Conservation (phyloP, 2,888 invertebrate species). For the Epirrita christyi region DNA sequence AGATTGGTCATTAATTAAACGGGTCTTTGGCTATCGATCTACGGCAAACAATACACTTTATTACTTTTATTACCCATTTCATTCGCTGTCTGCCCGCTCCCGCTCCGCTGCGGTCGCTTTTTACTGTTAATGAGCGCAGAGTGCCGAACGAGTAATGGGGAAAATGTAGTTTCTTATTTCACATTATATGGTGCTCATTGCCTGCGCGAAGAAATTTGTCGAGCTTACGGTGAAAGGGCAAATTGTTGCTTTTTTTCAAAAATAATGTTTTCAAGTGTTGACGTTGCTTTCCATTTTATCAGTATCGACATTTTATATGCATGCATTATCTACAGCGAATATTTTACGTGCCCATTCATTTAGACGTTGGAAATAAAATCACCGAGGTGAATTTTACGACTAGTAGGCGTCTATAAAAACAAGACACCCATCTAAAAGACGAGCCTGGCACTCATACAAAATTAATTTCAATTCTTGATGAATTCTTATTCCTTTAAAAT, state of each 20-base stretch:
- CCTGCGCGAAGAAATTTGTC: conserved; percentile 35
- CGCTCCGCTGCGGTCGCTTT: conserved; percentile 52
- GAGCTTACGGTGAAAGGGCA: conserved; percentile 25
- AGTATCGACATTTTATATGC: conserved; percentile 22
- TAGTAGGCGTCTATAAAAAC: conserved; percentile 19
- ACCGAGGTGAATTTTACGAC: conserved; percentile 19
- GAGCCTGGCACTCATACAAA: conserved; percentile 21
- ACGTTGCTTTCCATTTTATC: conserved; percentile 16
- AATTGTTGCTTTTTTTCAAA: conserved; percentile 23
- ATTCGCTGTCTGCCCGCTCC: conserved; percentile 58
- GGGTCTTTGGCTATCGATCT: conserved; percentile 78
- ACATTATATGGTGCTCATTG: conserved; percentile 33
- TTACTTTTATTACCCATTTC: conserved; percentile 76
- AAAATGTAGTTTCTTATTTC: conserved; percentile 46
- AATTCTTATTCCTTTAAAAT: conserved; percentile 29
- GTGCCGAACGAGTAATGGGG: conserved; percentile 43
- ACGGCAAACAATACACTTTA: conserved; percentile 77
- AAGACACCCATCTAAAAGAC: conserved; percentile 11
- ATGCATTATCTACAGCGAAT: conserved; percentile 12
- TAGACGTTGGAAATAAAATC: conserved; percentile 22
- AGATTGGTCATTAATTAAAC: conserved; percentile 82
- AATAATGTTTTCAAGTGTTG: conserved; percentile 7
- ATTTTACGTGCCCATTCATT: conserved; percentile 20
- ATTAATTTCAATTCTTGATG: conserved; percentile 33
- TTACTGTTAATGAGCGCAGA: conserved; percentile 57